Percentiles rank a stretch among this genome's conserved stretches.
Evolutionary conservation across 1,140 invertebrate genomes (phyloP).

Genomic region (Telenomus remus): DNA sequence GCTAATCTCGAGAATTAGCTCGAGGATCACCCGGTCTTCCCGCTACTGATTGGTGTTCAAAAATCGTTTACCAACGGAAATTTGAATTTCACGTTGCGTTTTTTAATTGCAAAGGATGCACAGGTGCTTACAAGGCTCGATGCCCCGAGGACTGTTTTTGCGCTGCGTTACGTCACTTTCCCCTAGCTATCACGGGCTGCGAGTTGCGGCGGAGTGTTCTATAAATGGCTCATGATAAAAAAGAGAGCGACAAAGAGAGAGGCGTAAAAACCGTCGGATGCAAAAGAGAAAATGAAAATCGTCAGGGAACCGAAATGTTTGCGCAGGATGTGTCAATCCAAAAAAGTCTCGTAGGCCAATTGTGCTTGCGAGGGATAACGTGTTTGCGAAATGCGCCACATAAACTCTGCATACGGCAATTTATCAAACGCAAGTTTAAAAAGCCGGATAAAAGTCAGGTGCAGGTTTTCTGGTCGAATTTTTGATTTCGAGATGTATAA

Average conservation of each 20-base stretch:
- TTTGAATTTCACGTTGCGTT: constrained; percentile 24
- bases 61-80: no score
- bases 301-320: constrained; percentile 41
- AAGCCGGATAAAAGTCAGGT: constrained; percentile 27
- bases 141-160: constrained; percentile 56
- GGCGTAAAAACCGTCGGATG: not conserved
- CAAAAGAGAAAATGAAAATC: not conserved
- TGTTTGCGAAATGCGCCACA: constrained; percentile 52
- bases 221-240: constrained; percentile 57
- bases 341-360: constrained; percentile 7
- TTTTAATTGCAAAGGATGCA: constrained; percentile 57
- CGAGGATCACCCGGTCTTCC: not conserved
- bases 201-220: constrained; percentile 36
- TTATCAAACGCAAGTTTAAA: constrained; percentile 35
- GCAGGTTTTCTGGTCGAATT: constrained; percentile 44
- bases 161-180: constrained; percentile 51
- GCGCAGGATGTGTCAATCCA: constrained; percentile 44
- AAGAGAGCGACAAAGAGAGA: constrained; percentile 13
- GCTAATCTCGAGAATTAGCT: constrained; percentile 11
- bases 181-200: constrained; percentile 19
- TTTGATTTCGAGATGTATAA: constrained; percentile 12
- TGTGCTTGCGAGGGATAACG: constrained; percentile 30
- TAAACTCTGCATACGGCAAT: constrained; percentile 52
- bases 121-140: constrained; percentile 58
- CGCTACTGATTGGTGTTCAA: not conserved